Evolutionary conservation across 2,797 vertebrate genomes (phyloP), one percentile per base, ranked within the genome.

Genomic region (Propithecus perrieri): DNA sequence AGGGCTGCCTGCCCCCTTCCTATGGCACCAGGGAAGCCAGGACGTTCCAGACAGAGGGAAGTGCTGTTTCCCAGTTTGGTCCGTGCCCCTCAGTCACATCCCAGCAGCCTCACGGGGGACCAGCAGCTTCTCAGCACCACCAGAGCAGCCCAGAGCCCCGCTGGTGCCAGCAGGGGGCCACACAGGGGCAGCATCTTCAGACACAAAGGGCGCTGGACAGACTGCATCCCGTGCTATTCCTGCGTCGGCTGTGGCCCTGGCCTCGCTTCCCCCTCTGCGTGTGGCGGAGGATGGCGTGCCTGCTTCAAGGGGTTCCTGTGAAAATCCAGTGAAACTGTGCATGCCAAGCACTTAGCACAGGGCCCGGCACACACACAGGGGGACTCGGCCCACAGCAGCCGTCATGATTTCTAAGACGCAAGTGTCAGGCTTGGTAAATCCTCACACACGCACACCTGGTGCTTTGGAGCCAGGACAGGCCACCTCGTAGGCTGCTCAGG

Each of bases 281-380:
- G 2, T 30, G 1, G 1, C 46, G 55, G 63, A 78, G 30, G 59
- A 0, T 8, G 9, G 22, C 0, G 35, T 6, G 5, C 72, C 71
- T 18, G 80, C 35, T 53, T 3, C 1, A 0, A 7, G 48, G 59
- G 35, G 18, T 46, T 50, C 61, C 74, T n/a, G 35, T 26, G 48
- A n/a, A 5, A n/a, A 2, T 0, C 38, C 3, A 3, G 9, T 5
- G 48, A 28, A 24, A 12, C 7, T 0, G 0, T 28, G 46, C 18
- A 1, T 0, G 1, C 14, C 11, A 22, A 72, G 72, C 26, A 2
- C 59, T 0, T 2, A 18, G 61, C 61, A 24, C 24, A 4, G 50
- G 41, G 55, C 46, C n/a, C 17, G 67, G 61, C 22, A 0, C 57
- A 8, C 9, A 17, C 38, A 17, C 46, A 17, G 38, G 35, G 14